Base-by-base conservation (phyloP, 2,113 vertebrate species). In the Heliornis fulica region DNA sequence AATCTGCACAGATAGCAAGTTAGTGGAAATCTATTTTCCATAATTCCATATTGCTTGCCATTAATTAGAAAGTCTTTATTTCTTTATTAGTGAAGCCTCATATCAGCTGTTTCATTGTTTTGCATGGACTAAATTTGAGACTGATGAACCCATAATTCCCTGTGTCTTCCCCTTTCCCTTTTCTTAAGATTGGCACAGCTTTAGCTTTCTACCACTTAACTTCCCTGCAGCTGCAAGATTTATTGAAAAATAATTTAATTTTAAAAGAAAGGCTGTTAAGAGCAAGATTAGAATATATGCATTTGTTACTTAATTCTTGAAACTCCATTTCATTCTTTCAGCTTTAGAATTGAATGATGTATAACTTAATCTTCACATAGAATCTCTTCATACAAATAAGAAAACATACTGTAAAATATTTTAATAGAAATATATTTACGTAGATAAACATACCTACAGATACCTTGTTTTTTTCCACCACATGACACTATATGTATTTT, bases 61-160 rank as follows among this genome's bases (percentile, higher is more conserved):
- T 74, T 75, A 70, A 13, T 71, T 89, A 74, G 50, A 87, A 87
- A 41, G 14, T 51, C 38, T 82, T 76, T 71, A 64, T 69, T 83
- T 90, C 41, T 45, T 34, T 92, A 43, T 87, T 97, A 93, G 69
- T 78, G 60, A 90, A 77, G 38, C 21, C 31, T 84, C 89, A 51
- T 74, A 56, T 60, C 76, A 91, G 64, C 69, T 94, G 76, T 60
- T 93, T 43, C 40, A 56, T 71, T 94, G 72, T 89, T 95, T 89
- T 64, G 51, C 68, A 43, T 68, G n/a, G 36, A 34, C 71, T 92
- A 66, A 90, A 94, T 85, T 23, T 90, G 79, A 88, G 75, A 61
- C 25, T 66, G 68, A 80, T 1, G 4, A 78, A 32, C 31, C 48
- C 78, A 31, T 75, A 78, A 87, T 81, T 91, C 56, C 31, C 38